Evolutionary conservation across 2,797 vertebrate species (phyloP), one percentile per base, ranked within the genome.

Genomic region (Sebastes taczanowskii): DNA sequence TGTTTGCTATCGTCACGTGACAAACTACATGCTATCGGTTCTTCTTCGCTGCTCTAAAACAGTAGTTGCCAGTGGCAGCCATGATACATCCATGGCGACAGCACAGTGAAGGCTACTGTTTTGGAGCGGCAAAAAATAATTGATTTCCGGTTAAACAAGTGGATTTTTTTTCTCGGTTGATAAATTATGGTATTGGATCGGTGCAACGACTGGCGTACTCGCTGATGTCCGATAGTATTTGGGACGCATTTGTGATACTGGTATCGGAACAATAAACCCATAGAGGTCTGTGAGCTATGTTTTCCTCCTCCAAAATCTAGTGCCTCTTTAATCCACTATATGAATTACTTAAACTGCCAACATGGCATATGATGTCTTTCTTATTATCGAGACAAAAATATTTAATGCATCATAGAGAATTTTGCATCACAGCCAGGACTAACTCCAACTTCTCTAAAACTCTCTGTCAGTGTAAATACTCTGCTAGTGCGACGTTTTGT

Each of bases 391-490:
- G 20, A 32, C 42, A 52, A 2, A 46, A 52, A 4, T 7, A 49
- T 61, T 7, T 11, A 62, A 2, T 22, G 25, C 27, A 61, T 70
- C 4, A n/a, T 35, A 18, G 25, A 72, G 58, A 42, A 59, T 23
- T 32, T 58, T 60, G 0, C 7, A 20, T 11, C 67, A 32, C 52
- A 59, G 29, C 7, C 4, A 35, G 2, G 3, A 6, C 30, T 7
- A n/a, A 55, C 27, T 71, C 18, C 11, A 78, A 71, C 53, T 42
- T 59, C 35, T 34, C n/a, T 13, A 11, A 49, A 78, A 29, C 60
- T 59, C 35, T 49, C 11, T 16, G 30, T 42, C 52, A 46, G 56
- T 55, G 62, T 63, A 66, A 76, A 72, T 42, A 55, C 14, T 77
- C 11, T 23, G 42, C 20, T n/a, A n/a, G n/a, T 1, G 18, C 23